A percentile compares a stretch with the other conserved stretches of the same genome.
Conservation (phyloP, 2,797 vertebrate species). For the Telmatherina bonti region DNA sequence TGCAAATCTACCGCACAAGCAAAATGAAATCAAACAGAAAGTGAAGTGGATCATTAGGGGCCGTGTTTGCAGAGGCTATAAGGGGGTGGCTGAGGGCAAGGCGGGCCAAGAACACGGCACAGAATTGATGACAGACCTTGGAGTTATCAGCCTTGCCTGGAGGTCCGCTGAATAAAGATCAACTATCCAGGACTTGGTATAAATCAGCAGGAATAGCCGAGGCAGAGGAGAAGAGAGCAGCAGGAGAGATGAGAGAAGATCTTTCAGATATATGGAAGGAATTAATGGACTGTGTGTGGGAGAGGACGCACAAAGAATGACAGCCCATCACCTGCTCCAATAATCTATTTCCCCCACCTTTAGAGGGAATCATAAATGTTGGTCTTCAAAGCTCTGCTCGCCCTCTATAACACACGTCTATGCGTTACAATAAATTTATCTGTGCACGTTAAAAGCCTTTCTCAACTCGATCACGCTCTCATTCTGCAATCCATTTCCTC, state of each 20-base stretch:
- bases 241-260: conserved; percentile 25
- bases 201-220: conserved; percentile 60
- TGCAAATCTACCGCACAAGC: conserved; percentile 14
- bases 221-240: conserved; percentile 1
- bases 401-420: neutral
- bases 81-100: conserved; percentile 10
- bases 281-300: conserved; percentile 11
- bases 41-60: conserved; percentile 17
- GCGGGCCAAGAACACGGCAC: conserved; percentile 15
- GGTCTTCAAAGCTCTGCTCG: conserved; percentile 15
- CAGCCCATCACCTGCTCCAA: conserved; percentile 23
- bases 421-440: conserved; percentile 29
- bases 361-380: conserved; percentile 46
- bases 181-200: conserved; percentile 55
- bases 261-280: conserved; percentile 23
- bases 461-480: neutral
- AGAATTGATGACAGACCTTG: conserved; percentile 72
- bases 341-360: conserved; percentile 15
- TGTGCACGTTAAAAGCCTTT: neutral
- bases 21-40: conserved; percentile 17
- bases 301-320: neutral
- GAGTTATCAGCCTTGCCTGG: conserved; percentile 62
- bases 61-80: conserved; percentile 1
- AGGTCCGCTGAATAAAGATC: conserved; percentile 74
- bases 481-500: conserved; percentile 19